phyloP scores from a whole-genome alignment of 2,113 vertebrate species.

The Oenanthe melanoleuca region DNA sequence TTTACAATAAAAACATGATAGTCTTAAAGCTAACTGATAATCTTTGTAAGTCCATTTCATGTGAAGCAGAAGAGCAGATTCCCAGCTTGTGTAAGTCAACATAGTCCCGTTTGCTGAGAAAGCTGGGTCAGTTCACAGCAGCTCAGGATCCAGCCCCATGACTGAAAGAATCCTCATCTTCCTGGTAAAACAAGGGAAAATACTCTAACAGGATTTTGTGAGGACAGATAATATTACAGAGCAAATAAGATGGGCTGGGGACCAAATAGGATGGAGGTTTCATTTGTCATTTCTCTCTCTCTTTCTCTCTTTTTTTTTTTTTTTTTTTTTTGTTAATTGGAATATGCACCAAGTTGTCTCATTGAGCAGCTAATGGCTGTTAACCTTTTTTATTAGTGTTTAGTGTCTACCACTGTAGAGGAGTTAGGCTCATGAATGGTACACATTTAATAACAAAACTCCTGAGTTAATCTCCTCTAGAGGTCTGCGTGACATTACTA shows the following conservation, averaged over 20 bases:
- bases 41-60: neutral
- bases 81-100: neutral
- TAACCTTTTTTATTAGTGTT: neutral
- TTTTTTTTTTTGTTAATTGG: neutral
- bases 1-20: conserved; percentile 61
- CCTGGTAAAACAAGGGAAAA: conserved; percentile 30
- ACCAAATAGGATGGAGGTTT: neutral
- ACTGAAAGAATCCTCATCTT: conserved; percentile 25
- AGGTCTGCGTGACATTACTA: conserved; percentile 60
- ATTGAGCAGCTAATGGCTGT: neutral
- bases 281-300: neutral
- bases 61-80: neutral
- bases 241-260: neutral
- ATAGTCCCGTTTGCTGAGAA: neutral
- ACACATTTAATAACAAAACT: conserved; percentile 72
- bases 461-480: conserved; percentile 77
- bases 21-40: conserved; percentile 61
- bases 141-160: neutral
- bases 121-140: conserved; percentile 15
- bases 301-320: no score
- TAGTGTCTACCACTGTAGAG: neutral
- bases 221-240: conserved; percentile 45
- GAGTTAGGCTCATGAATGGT: conserved; percentile 52
- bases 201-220: conserved; percentile 30
- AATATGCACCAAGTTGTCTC: neutral